Evolutionary conservation across 1,140 invertebrate species (phyloP).

Genomic region (Aphelenchoides fujianensis): DNA sequence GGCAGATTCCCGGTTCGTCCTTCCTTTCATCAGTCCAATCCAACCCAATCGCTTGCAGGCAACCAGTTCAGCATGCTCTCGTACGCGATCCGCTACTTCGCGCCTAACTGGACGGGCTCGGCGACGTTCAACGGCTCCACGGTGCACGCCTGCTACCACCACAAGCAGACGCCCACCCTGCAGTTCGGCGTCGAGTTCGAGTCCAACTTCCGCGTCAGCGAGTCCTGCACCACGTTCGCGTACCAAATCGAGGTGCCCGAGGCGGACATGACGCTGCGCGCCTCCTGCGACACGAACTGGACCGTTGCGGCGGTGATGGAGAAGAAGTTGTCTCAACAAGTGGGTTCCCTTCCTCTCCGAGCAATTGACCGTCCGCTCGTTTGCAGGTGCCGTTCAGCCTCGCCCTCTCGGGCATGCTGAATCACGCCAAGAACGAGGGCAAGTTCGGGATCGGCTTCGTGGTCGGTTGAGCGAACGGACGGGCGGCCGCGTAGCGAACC

Average conservation of each 20-base stretch:
- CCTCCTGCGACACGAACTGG: constrained; percentile 88
- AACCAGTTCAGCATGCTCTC: constrained; percentile 80
- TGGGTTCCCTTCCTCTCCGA: background rate
- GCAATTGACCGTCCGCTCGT: constrained; percentile 87
- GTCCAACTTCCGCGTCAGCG: constrained; percentile 73
- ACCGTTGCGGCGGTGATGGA: constrained; percentile 47
- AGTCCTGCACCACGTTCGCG: constrained; percentile 84
- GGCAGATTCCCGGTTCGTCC: constrained; percentile 73
- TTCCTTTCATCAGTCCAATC: background rate
- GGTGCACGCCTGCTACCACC: constrained; percentile 86
- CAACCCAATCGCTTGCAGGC: constrained; percentile 53
- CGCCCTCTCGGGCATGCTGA: constrained; percentile 83
- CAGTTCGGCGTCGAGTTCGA: constrained; percentile 69
- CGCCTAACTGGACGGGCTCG: constrained; percentile 61
- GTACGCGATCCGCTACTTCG: constrained; percentile 75
- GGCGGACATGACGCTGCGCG: constrained; percentile 86
- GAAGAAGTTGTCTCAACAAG: constrained; percentile 40
- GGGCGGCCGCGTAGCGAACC: background rate
- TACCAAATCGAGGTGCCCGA: constrained; percentile 95
- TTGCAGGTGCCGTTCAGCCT: constrained; percentile 85
- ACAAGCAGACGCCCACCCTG: constrained; percentile 85
- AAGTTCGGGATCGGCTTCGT: constrained; percentile 66
- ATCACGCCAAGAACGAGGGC: constrained; percentile 70
- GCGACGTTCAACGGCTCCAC: constrained; percentile 79
- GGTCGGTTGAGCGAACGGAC: constrained; percentile 59